These are phyloP conservation scores for Syngnathus typhle DNA, from an alignment of 2,113 vertebrate species.

Conservation along the genomic window DNA sequence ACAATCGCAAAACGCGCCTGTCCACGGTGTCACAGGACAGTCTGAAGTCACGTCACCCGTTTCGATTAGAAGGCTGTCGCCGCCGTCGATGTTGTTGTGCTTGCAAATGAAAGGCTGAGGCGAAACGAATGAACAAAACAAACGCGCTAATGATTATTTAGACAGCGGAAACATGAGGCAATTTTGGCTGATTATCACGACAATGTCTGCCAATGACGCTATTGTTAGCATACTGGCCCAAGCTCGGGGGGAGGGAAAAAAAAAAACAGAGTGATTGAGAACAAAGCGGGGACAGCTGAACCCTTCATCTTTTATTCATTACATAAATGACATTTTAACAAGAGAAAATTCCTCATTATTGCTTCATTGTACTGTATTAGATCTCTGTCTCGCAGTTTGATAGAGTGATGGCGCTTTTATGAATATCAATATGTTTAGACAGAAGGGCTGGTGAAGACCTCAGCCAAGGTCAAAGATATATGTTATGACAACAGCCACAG, in stretches of 20 bases:
- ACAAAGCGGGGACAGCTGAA: constrained; percentile 68
- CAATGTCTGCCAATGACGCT: constrained; percentile 69
- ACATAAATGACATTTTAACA: constrained; percentile 72
- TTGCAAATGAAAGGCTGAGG: constrained; percentile 64
- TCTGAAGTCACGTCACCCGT: constrained; percentile 59
- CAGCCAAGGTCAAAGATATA: constrained; percentile 65
- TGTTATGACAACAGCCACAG: constrained; percentile 57
- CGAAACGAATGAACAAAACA: constrained; percentile 68
- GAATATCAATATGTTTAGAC: constrained; percentile 70
- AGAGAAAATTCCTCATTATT: constrained; percentile 73
- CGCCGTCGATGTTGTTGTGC: constrained; percentile 55
- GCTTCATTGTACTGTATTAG: constrained; percentile 70
- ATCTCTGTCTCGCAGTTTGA: constrained; percentile 65
- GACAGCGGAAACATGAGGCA: constrained; percentile 67
- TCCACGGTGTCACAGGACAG: constrained; percentile 64
- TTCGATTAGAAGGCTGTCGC: constrained; percentile 65
- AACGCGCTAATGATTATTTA: constrained; percentile 72
- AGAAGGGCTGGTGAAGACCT: constrained; percentile 50
- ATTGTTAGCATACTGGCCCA: constrained; percentile 66
- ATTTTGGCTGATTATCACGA: constrained; percentile 69
- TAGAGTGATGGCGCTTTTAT: constrained; percentile 67
- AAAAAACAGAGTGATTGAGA: constrained; percentile 57
- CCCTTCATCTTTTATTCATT: constrained; percentile 72
- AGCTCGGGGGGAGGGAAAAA: constrained; percentile 24
- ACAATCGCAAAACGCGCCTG: constrained; percentile 54